Conservation (phyloP, 2,113 vertebrate species). For the Lophochroa leadbeateri region DNA sequence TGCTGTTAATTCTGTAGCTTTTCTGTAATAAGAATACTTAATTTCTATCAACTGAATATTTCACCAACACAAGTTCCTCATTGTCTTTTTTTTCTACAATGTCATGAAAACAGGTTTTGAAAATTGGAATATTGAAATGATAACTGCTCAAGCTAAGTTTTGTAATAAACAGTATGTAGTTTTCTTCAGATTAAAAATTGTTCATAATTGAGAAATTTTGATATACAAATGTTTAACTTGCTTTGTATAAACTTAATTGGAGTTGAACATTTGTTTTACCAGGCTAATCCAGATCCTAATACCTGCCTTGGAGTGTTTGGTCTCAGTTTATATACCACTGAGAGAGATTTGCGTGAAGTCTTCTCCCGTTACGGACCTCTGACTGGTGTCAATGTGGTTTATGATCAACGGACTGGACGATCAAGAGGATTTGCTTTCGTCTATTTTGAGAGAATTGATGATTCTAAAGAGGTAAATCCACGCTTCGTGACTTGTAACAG, state of each 20-base stretch:
- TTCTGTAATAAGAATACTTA: background rate
- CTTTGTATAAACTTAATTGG: background rate
- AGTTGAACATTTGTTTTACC: conserved; percentile 17
- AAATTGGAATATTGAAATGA: background rate
- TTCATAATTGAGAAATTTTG: background rate
- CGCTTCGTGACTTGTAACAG: background rate
- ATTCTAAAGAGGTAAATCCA: conserved; percentile 89
- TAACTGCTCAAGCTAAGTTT: background rate
- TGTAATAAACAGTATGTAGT: background rate
- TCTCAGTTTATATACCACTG: conserved; percentile 93
- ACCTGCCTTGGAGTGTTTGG: conserved; percentile 93
- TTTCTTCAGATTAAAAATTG: background rate
- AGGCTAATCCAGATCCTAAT: conserved; percentile 95
- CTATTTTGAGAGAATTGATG: conserved; percentile 91
- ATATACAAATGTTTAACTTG: background rate
- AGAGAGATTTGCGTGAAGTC: conserved; percentile 91
- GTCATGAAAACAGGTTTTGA: background rate
- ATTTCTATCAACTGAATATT: background rate
- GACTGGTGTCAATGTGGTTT: conserved; percentile 91
- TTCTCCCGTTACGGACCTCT: conserved; percentile 93
- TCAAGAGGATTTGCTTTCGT: conserved; percentile 94
- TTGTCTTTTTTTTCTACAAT: background rate
- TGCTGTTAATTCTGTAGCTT: background rate
- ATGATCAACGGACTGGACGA: conserved; percentile 91
- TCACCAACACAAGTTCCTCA: background rate